Evolutionary conservation across 2,888 invertebrate genomes (phyloP).

Genomic region (Melanotus villosus): DNA sequence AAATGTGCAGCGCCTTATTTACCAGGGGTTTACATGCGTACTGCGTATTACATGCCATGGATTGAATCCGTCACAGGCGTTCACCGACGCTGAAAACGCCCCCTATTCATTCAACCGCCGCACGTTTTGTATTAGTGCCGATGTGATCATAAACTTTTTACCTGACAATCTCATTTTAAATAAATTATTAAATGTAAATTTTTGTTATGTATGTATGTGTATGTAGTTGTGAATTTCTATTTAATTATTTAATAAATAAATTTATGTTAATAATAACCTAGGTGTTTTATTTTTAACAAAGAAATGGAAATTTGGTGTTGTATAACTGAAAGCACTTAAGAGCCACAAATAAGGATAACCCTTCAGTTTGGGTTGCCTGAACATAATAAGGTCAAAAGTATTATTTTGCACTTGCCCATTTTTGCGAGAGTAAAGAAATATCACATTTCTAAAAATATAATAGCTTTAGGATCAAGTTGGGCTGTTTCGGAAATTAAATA

Average conservation of each 20-base stretch:
- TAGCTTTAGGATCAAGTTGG: too few species aligned
- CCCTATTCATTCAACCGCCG: background rate
- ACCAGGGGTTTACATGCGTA: conserved; percentile 95
- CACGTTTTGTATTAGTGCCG: conserved; percentile 36
- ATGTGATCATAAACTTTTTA: conserved; percentile 59
- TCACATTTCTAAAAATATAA: too few species aligned
- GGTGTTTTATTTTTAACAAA: too few species aligned
- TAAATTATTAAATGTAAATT: conserved; percentile 44
- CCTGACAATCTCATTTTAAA: conserved; percentile 50
- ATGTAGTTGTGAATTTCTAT: conserved; percentile 45
- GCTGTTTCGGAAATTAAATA: too few species aligned
- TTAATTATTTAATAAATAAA: conserved; percentile 43
- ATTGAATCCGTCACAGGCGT: conserved; percentile 88
- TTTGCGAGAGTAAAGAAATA: too few species aligned
- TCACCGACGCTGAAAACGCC: conserved; percentile 65
- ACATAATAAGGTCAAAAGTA: too few species aligned
- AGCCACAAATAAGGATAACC: too few species aligned
- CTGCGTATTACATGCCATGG: conserved; percentile 94
- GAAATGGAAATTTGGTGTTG: too few species aligned
- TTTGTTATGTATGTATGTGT: conserved; percentile 45
- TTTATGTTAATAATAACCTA: conserved; percentile 9
- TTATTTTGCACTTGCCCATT: too few species aligned
- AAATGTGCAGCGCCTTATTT: conserved; percentile 93
- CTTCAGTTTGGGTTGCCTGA: too few species aligned
- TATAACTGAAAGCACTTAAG: too few species aligned